phyloP scores from a whole-genome alignment of 2,113 vertebrate species.

The Charadrius vociferus region DNA sequence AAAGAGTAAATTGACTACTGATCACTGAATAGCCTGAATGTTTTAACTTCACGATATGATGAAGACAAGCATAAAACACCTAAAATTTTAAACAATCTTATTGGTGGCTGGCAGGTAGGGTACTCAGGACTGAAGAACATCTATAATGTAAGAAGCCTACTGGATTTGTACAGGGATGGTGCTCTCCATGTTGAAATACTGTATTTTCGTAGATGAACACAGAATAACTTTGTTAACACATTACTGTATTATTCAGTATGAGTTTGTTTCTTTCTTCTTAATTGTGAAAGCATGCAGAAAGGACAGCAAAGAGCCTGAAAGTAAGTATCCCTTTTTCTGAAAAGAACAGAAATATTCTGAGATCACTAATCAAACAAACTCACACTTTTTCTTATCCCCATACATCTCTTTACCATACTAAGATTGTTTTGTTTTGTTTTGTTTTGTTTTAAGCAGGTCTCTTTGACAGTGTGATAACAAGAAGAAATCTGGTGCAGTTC shows the following conservation, averaged over 20 bases:
- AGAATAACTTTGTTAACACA: background rate
- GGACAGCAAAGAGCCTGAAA: background rate
- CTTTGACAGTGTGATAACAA: background rate
- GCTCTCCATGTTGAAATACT: background rate
- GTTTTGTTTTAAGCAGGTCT: background rate
- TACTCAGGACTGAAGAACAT: background rate
- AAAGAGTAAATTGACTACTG: background rate
- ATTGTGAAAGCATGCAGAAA: background rate
- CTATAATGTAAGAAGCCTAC: background rate
- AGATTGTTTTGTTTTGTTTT: background rate
- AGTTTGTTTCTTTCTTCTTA: background rate
- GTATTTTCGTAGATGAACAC: background rate
- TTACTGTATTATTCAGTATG: background rate
- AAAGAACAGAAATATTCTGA: background rate
- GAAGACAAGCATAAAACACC: background rate
- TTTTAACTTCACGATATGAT: background rate
- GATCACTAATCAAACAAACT: background rate
- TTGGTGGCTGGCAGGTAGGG: background rate
- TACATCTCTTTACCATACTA: background rate
- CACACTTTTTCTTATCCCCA: fast-evolving
- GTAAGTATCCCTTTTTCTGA: background rate
- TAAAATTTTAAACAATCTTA: background rate
- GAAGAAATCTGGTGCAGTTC: background rate
- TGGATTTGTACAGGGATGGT: background rate
- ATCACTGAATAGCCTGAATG: background rate